A percentile compares a stretch with the other conserved stretches of the same genome.
These are phyloP conservation scores for Trigoniulus corallinus DNA, from an alignment of 1,140 invertebrate genomes.

Conservation along the genomic window DNA sequence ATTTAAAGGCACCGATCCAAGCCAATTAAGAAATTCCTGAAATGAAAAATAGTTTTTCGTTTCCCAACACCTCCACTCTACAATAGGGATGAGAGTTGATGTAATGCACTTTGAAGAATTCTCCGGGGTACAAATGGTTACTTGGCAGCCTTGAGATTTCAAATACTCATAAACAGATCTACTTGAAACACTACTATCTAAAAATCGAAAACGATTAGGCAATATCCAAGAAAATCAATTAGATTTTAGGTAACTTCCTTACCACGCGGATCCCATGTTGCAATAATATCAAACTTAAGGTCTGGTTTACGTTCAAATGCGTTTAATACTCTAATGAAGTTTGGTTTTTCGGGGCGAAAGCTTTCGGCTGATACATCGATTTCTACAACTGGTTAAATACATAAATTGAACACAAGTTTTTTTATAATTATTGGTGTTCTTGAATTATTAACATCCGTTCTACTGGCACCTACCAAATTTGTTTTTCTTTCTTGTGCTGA, in stretches of 20 bases:
- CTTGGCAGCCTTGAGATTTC: not conserved
- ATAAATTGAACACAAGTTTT: not conserved
- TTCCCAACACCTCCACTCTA: not conserved
- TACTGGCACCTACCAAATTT: constrained; percentile 16
- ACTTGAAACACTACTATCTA: not conserved
- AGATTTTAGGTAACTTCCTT: not conserved
- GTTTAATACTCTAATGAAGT: constrained; percentile 17
- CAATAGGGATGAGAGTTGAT: not conserved
- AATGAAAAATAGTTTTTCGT: not conserved
- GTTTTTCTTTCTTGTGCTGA: constrained; percentile 10
- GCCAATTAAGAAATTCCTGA: not conserved
- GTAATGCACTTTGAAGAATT: not conserved
- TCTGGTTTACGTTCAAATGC: constrained; percentile 14
- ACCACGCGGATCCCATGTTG: constrained; percentile 20
- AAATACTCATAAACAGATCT: not conserved
- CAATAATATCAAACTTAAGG: constrained; percentile 16
- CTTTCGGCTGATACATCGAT: constrained; percentile 14
- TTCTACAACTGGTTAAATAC: constrained; percentile 16
- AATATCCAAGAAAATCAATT: not conserved
- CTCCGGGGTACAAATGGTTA: not conserved
- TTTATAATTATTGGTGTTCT: not conserved
- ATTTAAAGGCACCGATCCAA: not conserved
- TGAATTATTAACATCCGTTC: not conserved
- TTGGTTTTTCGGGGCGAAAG: constrained; percentile 19
- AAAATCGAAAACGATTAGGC: not conserved